Percentiles rank a stretch among this genome's conserved stretches.
These are phyloP conservation scores for Leptinotarsa haldemani DNA, from an alignment of 2,888 invertebrate species.

Conservation along the genomic window DNA sequence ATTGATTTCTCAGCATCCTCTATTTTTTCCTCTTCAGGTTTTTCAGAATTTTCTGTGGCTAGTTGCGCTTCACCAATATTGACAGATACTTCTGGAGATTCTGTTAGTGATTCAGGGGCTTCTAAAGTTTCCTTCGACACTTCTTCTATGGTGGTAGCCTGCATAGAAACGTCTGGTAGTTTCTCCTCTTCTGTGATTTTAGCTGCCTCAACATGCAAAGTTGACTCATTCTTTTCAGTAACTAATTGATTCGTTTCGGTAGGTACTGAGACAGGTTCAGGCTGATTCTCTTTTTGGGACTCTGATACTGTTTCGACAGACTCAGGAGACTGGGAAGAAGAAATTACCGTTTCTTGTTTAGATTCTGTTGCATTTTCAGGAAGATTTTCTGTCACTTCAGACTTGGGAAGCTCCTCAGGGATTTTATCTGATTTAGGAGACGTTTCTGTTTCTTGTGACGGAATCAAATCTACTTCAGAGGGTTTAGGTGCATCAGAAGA, in stretches of 20 bases:
- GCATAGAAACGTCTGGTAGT: neutral
- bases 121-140: neutral
- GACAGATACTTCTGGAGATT: neutral
- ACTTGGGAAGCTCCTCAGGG: neutral
- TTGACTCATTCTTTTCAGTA: neutral
- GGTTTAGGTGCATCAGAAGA: neutral
- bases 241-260: neutral
- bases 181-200: neutral
- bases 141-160: neutral
- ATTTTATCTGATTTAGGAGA: neutral
- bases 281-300: conserved; percentile 27
- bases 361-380: neutral
- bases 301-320: conserved; percentile 13
- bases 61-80: no score
- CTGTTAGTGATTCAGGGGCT: neutral
- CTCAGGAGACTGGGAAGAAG: neutral
- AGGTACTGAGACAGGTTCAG: conserved; percentile 28
- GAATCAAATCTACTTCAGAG: neutral
- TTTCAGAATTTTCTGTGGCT: neutral
- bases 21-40: neutral
- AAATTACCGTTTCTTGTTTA: conserved; percentile 15
- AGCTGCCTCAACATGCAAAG: neutral
- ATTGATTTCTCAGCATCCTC: neutral
- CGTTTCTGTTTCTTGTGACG: neutral
- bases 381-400: neutral